Conservation (phyloP, 2,113 vertebrate genomes). For the Murina feae region DNA sequence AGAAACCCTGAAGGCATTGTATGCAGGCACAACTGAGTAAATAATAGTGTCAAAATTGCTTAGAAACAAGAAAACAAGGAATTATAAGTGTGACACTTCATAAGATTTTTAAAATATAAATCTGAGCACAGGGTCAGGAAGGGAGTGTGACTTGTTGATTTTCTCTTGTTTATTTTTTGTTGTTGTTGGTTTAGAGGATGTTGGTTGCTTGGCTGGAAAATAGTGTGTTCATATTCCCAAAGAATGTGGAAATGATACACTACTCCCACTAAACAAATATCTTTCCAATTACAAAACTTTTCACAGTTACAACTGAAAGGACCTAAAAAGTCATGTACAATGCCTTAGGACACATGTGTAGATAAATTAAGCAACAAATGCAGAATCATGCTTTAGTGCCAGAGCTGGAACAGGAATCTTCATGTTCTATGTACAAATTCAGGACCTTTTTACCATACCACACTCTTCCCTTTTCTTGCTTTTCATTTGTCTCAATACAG, state of each 20-base stretch:
- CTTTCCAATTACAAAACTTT: not conserved
- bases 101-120: not conserved
- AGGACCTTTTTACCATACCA: not conserved
- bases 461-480: not conserved
- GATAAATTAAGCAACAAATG: conserved; percentile 21
- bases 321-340: not conserved
- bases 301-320: not conserved
- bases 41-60: conserved; percentile 1
- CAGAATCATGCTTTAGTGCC: not conserved
- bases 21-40: not conserved
- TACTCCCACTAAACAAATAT: not conserved
- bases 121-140: not conserved
- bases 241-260: not conserved
- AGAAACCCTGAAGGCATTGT: not conserved
- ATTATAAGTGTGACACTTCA: not conserved
- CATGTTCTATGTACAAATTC: not conserved
- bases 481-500: not conserved
- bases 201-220: not conserved
- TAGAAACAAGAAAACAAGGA: not conserved
- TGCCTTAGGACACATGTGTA: not conserved
- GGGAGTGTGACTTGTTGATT: not conserved
- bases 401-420: not conserved
- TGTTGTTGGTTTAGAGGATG: not conserved
- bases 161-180: not conserved
- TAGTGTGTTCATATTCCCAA: not conserved